Conservation (phyloP, 2,113 vertebrate genomes). For the Dinomys branickii region DNA sequence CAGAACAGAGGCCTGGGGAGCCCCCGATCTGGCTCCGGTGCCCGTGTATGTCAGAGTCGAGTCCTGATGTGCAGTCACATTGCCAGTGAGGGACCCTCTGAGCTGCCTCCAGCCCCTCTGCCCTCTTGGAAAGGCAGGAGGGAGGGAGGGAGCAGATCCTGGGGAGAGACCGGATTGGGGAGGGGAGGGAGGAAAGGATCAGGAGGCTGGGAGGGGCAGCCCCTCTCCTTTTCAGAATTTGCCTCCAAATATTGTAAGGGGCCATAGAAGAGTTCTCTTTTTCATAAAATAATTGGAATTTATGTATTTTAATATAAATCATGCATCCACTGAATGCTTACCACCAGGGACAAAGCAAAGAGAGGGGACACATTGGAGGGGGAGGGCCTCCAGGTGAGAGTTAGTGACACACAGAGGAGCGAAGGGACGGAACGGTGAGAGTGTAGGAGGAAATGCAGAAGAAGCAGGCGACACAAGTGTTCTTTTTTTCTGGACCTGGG, state of each 20-base stretch:
- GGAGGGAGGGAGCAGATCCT: not conserved
- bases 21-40: not conserved
- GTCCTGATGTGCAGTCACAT: not conserved
- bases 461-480: not conserved
- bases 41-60: slow-evolving; percentile 6
- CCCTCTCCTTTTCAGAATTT: slow-evolving; percentile 14
- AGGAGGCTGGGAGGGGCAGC: not conserved
- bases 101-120: not conserved
- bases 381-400: not conserved
- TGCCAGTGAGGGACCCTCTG: not conserved
- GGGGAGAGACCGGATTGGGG: not conserved
- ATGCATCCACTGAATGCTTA: not conserved
- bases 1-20: slow-evolving; percentile 55
- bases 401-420: not conserved
- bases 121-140: not conserved
- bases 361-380: not conserved
- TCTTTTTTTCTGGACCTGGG: not conserved
- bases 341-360: not conserved
- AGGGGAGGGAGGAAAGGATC: not conserved
- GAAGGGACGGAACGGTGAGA: not conserved
- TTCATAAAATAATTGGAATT: not conserved
- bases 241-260: not conserved
- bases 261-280: not conserved
- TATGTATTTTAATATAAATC: slow-evolving; percentile 30
- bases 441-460: not conserved